Evolutionary conservation across 2,888 invertebrate genomes (phyloP).

Genomic region (Blastobasis adustella): DNA sequence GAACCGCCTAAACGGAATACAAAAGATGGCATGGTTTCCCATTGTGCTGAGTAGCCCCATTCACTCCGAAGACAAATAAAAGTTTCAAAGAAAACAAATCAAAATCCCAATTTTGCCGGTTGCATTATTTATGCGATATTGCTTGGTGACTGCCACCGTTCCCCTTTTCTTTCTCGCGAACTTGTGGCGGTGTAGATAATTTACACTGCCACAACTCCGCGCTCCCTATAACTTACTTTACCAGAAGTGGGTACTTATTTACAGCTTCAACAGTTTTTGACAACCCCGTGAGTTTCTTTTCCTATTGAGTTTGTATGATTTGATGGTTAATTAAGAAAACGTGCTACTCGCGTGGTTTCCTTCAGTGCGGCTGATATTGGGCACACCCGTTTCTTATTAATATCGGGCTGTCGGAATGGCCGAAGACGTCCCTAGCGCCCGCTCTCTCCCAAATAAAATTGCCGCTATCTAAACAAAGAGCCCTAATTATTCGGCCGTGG

Average conservation of each 20-base stretch:
- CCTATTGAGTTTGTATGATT: too few species aligned
- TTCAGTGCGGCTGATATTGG: constrained; percentile 36
- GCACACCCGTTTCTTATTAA: constrained; percentile 72
- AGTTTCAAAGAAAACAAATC: constrained; percentile 72
- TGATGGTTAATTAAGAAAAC: too few species aligned
- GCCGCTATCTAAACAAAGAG: constrained; percentile 77
- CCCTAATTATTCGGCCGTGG: constrained; percentile 79
- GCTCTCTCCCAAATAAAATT: constrained; percentile 76
- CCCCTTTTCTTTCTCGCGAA: constrained; percentile 63
- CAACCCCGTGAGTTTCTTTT: too few species aligned
- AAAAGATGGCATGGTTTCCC: constrained; percentile 27
- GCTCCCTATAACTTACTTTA: too few species aligned
- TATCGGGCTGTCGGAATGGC: constrained; percentile 67
- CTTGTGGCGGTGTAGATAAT: constrained; percentile 42
- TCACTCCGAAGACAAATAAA: constrained; percentile 59
- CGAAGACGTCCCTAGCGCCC: constrained; percentile 71
- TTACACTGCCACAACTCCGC: constrained; percentile 46
- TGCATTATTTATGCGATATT: constrained; percentile 74
- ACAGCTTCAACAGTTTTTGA: too few species aligned
- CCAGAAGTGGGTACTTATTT: too few species aligned
- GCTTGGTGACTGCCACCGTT: constrained; percentile 55
- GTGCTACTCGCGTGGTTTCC: constrained; percentile 20
- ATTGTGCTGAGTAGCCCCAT: constrained; percentile 41
- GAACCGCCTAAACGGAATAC: constrained; percentile 20
- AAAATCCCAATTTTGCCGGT: constrained; percentile 67